These are phyloP conservation scores for Rambutsinella grinnellia DNA, from an alignment of 2,888 invertebrate genomes.

Conservation along the genomic window DNA sequence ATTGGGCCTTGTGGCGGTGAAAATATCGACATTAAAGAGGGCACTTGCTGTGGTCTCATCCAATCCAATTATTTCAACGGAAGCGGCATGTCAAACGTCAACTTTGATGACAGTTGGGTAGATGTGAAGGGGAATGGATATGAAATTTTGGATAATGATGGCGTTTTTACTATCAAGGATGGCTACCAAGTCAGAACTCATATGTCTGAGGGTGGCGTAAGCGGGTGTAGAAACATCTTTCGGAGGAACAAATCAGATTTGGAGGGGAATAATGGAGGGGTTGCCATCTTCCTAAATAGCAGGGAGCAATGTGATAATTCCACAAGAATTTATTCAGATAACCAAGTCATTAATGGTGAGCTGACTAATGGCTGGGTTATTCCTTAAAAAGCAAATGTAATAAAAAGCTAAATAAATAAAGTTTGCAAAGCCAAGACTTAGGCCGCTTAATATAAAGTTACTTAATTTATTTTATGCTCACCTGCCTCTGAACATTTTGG, in stretches of 20 bases:
- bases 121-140: constrained; percentile 61
- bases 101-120: constrained; percentile 60
- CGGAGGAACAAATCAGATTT: constrained; percentile 45
- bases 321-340: constrained; percentile 45
- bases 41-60: constrained; percentile 59
- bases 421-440: too few relatives aligned
- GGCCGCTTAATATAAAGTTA: too few relatives aligned
- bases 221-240: constrained; percentile 57
- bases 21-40: constrained; percentile 61
- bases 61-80: constrained; percentile 58
- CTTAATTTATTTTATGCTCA: too few relatives aligned
- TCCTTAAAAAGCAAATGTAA: too few relatives aligned
- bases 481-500: too few relatives aligned
- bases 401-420: too few relatives aligned
- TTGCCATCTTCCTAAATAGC: constrained; percentile 48
- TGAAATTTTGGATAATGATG: constrained; percentile 47
- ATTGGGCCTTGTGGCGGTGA: constrained; percentile 58
- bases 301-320: constrained; percentile 53
- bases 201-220: constrained; percentile 54
- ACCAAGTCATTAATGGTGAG: constrained; percentile 25
- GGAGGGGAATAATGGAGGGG: constrained; percentile 22
- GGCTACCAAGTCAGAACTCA: constrained; percentile 55
- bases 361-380: constrained; percentile 56
- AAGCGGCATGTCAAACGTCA: constrained; percentile 38
- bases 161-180: constrained; percentile 47